Evolutionary conservation across 37 sponge, comb jelly and placozoan species (phyloP).

Genomic region (Amphimedon queenslandica): DNA sequence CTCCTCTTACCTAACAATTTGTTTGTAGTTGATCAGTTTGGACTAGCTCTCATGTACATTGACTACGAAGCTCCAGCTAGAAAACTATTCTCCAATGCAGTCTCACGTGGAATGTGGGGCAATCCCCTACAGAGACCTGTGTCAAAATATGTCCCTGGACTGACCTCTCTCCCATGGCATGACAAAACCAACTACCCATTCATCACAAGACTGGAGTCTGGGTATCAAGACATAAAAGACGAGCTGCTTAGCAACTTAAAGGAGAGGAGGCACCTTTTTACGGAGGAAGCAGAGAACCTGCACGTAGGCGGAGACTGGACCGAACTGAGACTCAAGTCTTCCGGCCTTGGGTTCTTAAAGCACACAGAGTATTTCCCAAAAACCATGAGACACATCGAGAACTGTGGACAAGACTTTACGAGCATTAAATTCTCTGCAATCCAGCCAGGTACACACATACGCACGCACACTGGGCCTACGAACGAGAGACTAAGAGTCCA

Average conservation of each 20-base stretch:
- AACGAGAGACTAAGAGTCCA: slow-evolving; percentile 87
- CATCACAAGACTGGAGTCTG: slow-evolving; percentile 65
- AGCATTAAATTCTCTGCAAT: slow-evolving; percentile 91
- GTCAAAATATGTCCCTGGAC: slow-evolving; percentile 69
- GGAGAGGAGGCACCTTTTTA: slow-evolving; percentile 57
- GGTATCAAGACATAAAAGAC: slow-evolving; percentile 45
- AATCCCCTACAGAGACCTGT: slow-evolving; percentile 86
- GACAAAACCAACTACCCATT: slow-evolving; percentile 69
- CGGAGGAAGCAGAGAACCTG: slow-evolving; percentile 79
- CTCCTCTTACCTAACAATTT: slow-evolving; percentile 82
- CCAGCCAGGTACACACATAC: slow-evolving; percentile 82
- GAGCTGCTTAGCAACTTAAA: slow-evolving; percentile 56
- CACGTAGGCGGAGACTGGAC: slow-evolving; percentile 91
- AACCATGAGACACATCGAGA: slow-evolving; percentile 51
- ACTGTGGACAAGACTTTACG: slow-evolving; percentile 67
- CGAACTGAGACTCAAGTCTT: slow-evolving; percentile 76
- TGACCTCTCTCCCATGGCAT: slow-evolving; percentile 85
- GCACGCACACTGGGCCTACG: slow-evolving; percentile 87
- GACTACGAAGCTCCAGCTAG: slow-evolving; percentile 42
- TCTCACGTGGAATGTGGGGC: slow-evolving; percentile 77
- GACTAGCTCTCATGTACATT: slow-evolving; percentile 58
- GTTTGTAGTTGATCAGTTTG: slow-evolving; percentile 86
- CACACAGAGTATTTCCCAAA: slow-evolving; percentile 57
- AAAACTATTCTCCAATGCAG: slow-evolving; percentile 74
- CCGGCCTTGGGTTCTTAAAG: slow-evolving; percentile 73